phyloP scores from a whole-genome alignment of 1,140 invertebrate genomes.

The Drosophila tsacasi region DNA sequence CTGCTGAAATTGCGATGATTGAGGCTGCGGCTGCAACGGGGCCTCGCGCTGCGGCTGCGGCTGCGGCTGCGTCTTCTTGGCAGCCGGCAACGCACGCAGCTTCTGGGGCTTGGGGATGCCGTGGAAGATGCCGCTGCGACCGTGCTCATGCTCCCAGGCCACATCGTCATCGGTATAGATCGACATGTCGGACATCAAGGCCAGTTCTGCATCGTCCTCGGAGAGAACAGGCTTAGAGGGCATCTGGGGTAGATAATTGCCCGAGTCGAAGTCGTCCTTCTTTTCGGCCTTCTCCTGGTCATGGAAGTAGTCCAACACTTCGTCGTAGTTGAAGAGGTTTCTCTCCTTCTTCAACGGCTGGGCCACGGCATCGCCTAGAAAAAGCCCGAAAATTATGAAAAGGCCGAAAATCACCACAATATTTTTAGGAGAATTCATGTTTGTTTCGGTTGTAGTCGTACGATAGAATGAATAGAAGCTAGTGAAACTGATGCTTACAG shows the following conservation, averaged over 20 bases:
- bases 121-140: not conserved
- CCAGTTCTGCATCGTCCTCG: not conserved
- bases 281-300: too few relatives aligned
- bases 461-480: not conserved
- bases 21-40: too few relatives aligned
- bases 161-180: not conserved
- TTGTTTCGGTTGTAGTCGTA: not conserved
- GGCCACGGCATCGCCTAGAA: not conserved
- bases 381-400: not conserved
- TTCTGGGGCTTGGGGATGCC: too few relatives aligned
- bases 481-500: not conserved
- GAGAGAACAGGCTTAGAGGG: not conserved
- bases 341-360: not conserved
- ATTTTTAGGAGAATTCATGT: constrained; percentile 5
- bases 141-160: not conserved
- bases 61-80: not conserved
- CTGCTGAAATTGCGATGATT: too few relatives aligned
- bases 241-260: not conserved
- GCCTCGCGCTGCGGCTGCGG: too few relatives aligned
- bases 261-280: not conserved
- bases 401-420: not conserved
- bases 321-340: constrained; percentile 1
- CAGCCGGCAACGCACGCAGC: not conserved
- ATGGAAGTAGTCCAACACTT: not conserved
- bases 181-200: not conserved